phyloP scores from a whole-genome alignment of 1,140 invertebrate genomes.

The Drosophila serrata region DNA sequence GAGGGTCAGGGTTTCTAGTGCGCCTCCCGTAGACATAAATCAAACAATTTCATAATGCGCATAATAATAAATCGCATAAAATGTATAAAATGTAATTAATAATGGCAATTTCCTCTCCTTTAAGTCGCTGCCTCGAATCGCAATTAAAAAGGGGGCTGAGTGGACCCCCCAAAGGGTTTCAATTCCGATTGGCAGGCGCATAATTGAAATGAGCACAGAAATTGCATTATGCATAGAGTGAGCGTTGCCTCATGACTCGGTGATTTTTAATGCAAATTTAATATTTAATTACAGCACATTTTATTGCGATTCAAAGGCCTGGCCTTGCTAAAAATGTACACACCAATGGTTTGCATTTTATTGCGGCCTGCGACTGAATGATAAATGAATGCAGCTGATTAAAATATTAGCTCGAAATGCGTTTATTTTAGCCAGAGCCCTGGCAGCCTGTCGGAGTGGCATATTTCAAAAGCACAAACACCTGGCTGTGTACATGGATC shows the following conservation, averaged over 20 bases:
- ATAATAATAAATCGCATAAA: constrained; percentile 59
- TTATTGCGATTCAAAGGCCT: constrained; percentile 1
- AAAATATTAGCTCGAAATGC: constrained; percentile 27
- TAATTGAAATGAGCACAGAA: constrained; percentile 49
- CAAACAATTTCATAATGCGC: constrained; percentile 57
- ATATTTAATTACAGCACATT: constrained; percentile 45
- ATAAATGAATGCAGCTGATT: constrained; percentile 34
- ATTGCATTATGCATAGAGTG: constrained; percentile 43
- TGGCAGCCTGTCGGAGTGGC: not conserved
- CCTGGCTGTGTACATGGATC: constrained; percentile 27
- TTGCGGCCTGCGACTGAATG: constrained; percentile 26
- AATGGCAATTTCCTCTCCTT: constrained; percentile 60
- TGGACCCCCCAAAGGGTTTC: not conserved
- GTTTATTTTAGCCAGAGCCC: constrained; percentile 5
- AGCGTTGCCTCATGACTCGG: not conserved
- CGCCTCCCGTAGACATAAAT: constrained; percentile 50
- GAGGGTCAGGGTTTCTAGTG: not conserved
- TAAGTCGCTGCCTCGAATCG: not conserved
- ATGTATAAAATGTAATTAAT: constrained; percentile 72
- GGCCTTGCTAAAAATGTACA: constrained; percentile 55
- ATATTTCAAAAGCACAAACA: constrained; percentile 17
- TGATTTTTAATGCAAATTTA: constrained; percentile 39
- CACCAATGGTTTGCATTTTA: constrained; percentile 44
- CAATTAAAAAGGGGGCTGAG: not conserved
- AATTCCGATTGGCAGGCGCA: constrained; percentile 32